Evolutionary conservation across 2,888 invertebrate genomes (phyloP).

Genomic region (Steromphala cineraria): DNA sequence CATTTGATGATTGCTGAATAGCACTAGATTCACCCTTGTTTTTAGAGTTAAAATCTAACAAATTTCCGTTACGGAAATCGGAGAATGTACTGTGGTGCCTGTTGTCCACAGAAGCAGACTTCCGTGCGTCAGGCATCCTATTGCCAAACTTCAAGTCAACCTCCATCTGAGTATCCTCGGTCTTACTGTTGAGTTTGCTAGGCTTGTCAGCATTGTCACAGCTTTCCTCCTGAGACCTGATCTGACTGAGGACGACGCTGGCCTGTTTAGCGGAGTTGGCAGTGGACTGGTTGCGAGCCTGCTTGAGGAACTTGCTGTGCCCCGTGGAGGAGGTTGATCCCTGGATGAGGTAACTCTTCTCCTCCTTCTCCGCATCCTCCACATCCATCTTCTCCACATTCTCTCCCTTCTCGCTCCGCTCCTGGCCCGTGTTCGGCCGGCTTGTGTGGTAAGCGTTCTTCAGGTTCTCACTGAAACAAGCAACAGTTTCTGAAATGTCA

Average conservation of each 20-base stretch:
- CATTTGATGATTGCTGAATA: slow-evolving; percentile 24
- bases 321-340: slow-evolving; percentile 33
- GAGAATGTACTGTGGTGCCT: slow-evolving; percentile 58
- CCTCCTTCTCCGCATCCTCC: slow-evolving; percentile 34
- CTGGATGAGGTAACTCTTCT: slow-evolving; percentile 25
- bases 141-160: not conserved
- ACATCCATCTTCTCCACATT: slow-evolving; percentile 57
- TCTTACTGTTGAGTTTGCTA: not conserved
- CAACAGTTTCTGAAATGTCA: no score
- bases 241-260: slow-evolving; percentile 9
- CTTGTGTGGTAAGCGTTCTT: slow-evolving; percentile 50
- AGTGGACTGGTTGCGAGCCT: slow-evolving; percentile 60
- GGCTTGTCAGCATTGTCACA: slow-evolving; percentile 18
- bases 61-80: slow-evolving; percentile 56
- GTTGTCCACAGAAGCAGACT: slow-evolving; percentile 27
- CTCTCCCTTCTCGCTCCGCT: slow-evolving; percentile 30
- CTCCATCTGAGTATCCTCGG: slow-evolving; percentile 7
- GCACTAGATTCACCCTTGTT: slow-evolving; percentile 39
- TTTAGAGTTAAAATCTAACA: slow-evolving; percentile 37
- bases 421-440: slow-evolving; percentile 41
- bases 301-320: slow-evolving; percentile 65
- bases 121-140: slow-evolving; percentile 18
- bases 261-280: slow-evolving; percentile 42
- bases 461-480: slow-evolving; percentile 52
- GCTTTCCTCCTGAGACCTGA: slow-evolving; percentile 29